Percentiles rank a stretch among this genome's conserved stretches.
These are phyloP conservation scores for Muscicapa adusta DNA, from an alignment of 2,113 vertebrate genomes.

Conservation along the genomic window DNA sequence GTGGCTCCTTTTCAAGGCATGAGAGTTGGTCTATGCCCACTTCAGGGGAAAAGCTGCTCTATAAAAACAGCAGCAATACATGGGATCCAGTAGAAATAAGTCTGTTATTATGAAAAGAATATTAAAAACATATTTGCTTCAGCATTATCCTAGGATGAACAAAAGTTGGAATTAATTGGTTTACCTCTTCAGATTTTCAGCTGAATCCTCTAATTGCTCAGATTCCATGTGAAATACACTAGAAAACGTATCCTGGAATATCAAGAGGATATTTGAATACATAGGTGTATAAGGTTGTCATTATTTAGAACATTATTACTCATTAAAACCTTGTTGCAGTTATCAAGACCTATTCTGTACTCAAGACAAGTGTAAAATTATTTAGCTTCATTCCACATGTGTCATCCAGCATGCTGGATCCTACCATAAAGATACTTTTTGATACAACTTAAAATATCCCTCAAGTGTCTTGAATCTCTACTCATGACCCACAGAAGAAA, in stretches of 20 bases:
- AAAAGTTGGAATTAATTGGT: background rate
- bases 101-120: background rate
- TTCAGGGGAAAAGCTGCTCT: background rate
- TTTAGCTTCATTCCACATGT: background rate
- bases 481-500: background rate
- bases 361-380: background rate
- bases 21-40: background rate
- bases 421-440: background rate
- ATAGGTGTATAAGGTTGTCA: background rate
- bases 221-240: conserved; percentile 96
- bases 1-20: background rate
- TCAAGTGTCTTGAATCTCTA: background rate
- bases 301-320: background rate
- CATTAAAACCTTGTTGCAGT: background rate
- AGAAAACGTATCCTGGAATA: conserved; percentile 92
- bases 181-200: conserved; percentile 85
- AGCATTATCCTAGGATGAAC: background rate
- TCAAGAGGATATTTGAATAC: background rate
- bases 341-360: background rate
- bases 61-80: background rate
- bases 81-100: background rate
- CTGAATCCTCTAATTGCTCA: conserved; percentile 78
- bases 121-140: background rate
- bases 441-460: background rate
- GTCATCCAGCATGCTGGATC: background rate